Evolutionary conservation across 2,113 vertebrate species (phyloP).

Genomic region (Hiodon alosoides): DNA sequence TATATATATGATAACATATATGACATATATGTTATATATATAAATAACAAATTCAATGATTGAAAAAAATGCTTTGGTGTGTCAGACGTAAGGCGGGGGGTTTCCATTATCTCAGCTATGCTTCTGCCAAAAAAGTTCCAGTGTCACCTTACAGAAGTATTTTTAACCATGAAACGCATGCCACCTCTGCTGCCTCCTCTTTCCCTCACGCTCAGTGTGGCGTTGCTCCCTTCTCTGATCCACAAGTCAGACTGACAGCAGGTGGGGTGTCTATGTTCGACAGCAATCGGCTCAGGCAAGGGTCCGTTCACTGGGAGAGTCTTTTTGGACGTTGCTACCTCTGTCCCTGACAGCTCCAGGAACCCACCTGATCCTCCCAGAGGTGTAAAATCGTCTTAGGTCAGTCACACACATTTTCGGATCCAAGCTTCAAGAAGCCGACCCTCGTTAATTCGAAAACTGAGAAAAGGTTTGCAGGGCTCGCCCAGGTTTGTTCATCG

Average conservation of each 20-base stretch:
- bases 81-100: conserved; percentile 19
- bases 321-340: conserved; percentile 21
- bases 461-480: no score
- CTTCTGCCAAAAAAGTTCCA: conserved; percentile 58
- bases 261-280: conserved; percentile 54
- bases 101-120: conserved; percentile 36
- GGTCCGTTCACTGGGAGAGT: conserved; percentile 42
- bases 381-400: conserved; percentile 23
- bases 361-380: conserved; percentile 26
- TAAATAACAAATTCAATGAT: conserved; percentile 6
- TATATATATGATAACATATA: no score
- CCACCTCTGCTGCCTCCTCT: neutral
- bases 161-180: conserved; percentile 33
- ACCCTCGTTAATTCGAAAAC: neutral
- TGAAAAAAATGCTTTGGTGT: conserved; percentile 13
- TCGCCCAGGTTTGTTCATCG: neutral
- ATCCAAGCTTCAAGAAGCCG: neutral
- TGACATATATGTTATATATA: no score
- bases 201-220: conserved; percentile 20
- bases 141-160: conserved; percentile 73
- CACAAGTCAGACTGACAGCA: conserved; percentile 48
- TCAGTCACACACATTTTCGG: neutral
- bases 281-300: conserved; percentile 48
- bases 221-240: conserved; percentile 45
- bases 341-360: conserved; percentile 21